phyloP scores from a whole-genome alignment of 2,888 invertebrate genomes.

The Himalopsyche kuldschensis region DNA sequence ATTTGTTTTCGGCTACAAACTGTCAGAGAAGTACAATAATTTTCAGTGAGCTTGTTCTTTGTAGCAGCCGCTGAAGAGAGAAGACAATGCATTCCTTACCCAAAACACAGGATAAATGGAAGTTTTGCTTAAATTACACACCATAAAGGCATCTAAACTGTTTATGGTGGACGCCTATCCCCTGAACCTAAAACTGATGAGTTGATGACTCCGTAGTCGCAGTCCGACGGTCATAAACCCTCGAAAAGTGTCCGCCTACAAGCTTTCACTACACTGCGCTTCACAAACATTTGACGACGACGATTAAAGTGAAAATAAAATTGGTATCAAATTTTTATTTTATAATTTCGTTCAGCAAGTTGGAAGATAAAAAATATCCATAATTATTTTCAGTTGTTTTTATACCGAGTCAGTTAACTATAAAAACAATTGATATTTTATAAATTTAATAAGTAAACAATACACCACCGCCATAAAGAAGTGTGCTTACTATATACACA shows the following conservation, averaged over 20 bases:
- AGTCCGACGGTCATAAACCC: neutral
- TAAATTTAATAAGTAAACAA: too few relatives aligned
- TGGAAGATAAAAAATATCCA: too few relatives aligned
- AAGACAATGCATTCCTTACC: slow-evolving; percentile 42
- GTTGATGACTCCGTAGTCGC: neutral
- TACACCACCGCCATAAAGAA: too few relatives aligned
- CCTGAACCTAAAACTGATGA: neutral
- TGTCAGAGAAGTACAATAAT: neutral
- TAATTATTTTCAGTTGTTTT: too few relatives aligned
- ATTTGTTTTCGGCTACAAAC: neutral
- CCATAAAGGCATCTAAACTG: slow-evolving; percentile 12
- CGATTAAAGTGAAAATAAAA: too few relatives aligned
- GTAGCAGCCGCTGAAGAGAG: neutral
- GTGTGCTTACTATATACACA: too few relatives aligned
- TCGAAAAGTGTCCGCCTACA: neutral
- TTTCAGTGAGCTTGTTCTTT: neutral
- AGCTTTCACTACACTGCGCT: neutral
- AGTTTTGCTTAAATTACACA: slow-evolving; percentile 6
- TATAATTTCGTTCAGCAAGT: too few relatives aligned
- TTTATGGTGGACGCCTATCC: slow-evolving; percentile 8
- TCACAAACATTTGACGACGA: neutral
- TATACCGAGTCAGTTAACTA: too few relatives aligned
- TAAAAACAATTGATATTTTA: too few relatives aligned
- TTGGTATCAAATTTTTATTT: too few relatives aligned
- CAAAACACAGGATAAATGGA: neutral